Conservation (phyloP, 1,140 invertebrate genomes). For the Leptopilina clavipes region DNA sequence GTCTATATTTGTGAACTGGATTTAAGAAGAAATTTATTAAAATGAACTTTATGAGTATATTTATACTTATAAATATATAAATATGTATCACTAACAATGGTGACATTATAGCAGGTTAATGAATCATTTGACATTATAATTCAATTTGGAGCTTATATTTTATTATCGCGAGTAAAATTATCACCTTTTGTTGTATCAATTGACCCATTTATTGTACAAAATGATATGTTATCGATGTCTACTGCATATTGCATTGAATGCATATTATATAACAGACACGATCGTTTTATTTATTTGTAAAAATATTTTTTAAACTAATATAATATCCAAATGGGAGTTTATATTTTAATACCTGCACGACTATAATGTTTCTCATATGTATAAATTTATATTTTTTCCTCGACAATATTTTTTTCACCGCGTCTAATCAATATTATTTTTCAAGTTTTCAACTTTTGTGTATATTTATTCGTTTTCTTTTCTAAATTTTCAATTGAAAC, state of each 20-base stretch:
- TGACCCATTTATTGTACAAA: slow-evolving; percentile 1
- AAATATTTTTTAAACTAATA: not conserved
- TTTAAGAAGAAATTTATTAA: not conserved
- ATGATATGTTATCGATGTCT: not conserved
- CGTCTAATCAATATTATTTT: too few relatives aligned
- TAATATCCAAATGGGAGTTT: too few relatives aligned
- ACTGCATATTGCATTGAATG: not conserved
- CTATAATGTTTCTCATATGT: too few relatives aligned
- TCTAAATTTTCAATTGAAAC: not conserved
- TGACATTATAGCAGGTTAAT: not conserved
- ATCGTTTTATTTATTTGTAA: not conserved
- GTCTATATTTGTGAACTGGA: too few relatives aligned
- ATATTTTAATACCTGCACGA: too few relatives aligned
- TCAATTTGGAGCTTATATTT: slow-evolving; percentile 6
- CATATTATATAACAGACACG: not conserved
- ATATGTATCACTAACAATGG: not conserved
- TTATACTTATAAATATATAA: too few relatives aligned
- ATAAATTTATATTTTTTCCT: not conserved
- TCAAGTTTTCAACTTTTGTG: too few relatives aligned
- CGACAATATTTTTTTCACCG: too few relatives aligned
- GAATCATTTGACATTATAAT: slow-evolving; percentile 4
- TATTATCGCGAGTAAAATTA: slow-evolving; percentile 11
- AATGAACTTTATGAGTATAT: not conserved
- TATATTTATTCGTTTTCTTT: not conserved
- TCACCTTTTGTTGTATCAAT: slow-evolving; percentile 12